These are phyloP conservation scores for Macheiramphus alcinus DNA, from an alignment of 2,113 vertebrate genomes.

Conservation along the genomic window DNA sequence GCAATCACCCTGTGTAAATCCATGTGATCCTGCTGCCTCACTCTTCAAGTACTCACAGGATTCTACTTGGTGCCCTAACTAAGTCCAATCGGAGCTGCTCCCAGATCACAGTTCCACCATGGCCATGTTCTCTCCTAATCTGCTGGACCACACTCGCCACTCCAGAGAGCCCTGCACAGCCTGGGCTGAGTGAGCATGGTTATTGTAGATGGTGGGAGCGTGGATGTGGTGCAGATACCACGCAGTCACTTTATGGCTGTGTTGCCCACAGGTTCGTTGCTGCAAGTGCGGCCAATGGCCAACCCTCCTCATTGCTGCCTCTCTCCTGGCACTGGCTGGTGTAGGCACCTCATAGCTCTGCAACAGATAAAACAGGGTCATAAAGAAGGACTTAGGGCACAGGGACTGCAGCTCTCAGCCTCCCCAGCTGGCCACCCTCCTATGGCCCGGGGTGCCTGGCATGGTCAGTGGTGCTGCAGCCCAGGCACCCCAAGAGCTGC, in stretches of 20 bases:
- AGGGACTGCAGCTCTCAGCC: neutral
- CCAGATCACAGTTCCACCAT: neutral
- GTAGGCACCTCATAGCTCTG: neutral
- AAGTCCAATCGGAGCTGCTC: neutral
- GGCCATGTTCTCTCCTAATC: neutral
- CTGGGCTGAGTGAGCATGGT: neutral
- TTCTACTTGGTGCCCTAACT: neutral
- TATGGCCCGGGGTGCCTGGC: neutral
- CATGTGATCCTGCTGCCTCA: neutral
- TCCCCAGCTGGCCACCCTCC: too few species aligned
- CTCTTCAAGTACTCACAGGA: neutral
- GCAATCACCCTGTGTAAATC: neutral
- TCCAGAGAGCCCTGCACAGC: neutral
- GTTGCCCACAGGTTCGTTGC: neutral
- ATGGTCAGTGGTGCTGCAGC: neutral
- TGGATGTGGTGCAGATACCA: neutral
- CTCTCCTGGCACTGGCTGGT: neutral
- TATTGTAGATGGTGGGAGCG: neutral
- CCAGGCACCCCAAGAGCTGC: neutral
- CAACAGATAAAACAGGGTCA: neutral
- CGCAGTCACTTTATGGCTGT: too few species aligned
- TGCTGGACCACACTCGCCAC: neutral
- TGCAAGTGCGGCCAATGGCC: neutral
- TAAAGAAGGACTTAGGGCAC: neutral
- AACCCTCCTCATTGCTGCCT: neutral